These are phyloP conservation scores for Drosophila melanocephala DNA, from an alignment of 2,888 invertebrate genomes.

Conservation along the genomic window DNA sequence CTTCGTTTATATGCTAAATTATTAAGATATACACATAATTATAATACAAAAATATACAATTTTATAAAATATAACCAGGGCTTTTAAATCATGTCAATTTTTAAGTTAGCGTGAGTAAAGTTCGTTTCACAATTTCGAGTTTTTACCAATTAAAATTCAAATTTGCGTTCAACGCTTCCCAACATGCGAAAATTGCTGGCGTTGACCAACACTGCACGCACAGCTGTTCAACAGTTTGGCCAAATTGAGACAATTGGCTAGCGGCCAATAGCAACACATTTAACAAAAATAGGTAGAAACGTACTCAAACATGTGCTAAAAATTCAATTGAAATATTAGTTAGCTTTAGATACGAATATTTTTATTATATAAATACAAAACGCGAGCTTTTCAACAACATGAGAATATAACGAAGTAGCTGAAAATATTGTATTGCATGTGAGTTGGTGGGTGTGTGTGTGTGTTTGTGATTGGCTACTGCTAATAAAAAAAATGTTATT, in stretches of 20 bases:
- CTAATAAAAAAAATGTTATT: conserved; percentile 33
- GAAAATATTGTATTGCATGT: conserved; percentile 10
- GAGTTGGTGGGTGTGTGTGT: conserved; percentile 14
- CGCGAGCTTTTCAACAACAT: conserved; percentile 6
- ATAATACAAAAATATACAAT: conserved; percentile 38
- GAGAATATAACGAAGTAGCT: background rate
- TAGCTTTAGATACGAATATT: conserved; percentile 1
- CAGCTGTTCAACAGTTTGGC: conserved; percentile 52
- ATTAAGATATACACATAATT: conserved; percentile 51
- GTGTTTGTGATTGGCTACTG: conserved; percentile 22
- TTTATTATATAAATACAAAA: background rate
- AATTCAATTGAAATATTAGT: conserved; percentile 17
- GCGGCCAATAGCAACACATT: conserved; percentile 14
- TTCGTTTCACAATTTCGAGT: background rate
- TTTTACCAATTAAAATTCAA: conserved; percentile 21
- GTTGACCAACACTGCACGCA: conserved; percentile 39
- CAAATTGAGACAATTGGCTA: conserved; percentile 47
- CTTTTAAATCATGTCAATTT: background rate
- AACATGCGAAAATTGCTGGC: background rate
- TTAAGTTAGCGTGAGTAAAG: background rate
- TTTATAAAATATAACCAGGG: conserved; percentile 26
- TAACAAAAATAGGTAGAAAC: conserved; percentile 21
- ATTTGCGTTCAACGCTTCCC: conserved; percentile 9
- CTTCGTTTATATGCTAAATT: conserved; percentile 55
- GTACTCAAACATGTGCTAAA: conserved; percentile 22